Conservation (phyloP, 1,140 invertebrate species). For the Meloidogyne exigua region DNA sequence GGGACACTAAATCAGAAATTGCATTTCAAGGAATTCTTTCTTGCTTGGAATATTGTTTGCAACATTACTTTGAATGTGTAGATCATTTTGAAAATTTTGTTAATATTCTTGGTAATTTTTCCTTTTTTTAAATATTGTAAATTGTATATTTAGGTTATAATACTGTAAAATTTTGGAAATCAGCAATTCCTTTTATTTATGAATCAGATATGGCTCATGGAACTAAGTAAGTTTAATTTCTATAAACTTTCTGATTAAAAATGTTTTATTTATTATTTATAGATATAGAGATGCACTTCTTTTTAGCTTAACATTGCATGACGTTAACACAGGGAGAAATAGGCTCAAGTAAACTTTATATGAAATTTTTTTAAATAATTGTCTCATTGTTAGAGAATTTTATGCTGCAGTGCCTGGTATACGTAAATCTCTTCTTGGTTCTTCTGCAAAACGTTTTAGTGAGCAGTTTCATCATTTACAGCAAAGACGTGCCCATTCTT, state of each 20-base stretch:
- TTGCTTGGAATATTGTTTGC: conserved; percentile 49
- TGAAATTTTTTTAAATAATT: no score
- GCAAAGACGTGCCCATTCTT: conserved; percentile 43
- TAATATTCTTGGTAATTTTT: conserved; percentile 39
- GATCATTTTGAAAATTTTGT: conserved; percentile 53
- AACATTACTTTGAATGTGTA: conserved; percentile 48
- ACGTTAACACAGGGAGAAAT: conserved; percentile 61
- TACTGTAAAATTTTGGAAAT: conserved; percentile 50
- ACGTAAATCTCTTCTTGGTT: conserved; percentile 57
- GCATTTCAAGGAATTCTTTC: conserved; percentile 47
- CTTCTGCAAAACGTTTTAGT: conserved; percentile 60
- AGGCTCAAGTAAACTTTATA: background rate
- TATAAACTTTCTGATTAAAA: background rate
- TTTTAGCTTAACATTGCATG: conserved; percentile 59
- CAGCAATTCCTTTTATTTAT: conserved; percentile 57
- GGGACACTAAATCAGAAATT: conserved; percentile 49
- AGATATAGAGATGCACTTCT: conserved; percentile 57
- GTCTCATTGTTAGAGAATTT: conserved; percentile 57
- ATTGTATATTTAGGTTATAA: conserved; percentile 24
- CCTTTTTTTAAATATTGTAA: background rate
- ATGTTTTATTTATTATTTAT: background rate
- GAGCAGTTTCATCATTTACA: conserved; percentile 62
- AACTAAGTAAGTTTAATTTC: conserved; percentile 42
- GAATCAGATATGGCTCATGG: conserved; percentile 60
- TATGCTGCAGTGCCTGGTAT: conserved; percentile 63